phyloP scores from a whole-genome alignment of 2,888 invertebrate genomes.

The Diadromus collaris region DNA sequence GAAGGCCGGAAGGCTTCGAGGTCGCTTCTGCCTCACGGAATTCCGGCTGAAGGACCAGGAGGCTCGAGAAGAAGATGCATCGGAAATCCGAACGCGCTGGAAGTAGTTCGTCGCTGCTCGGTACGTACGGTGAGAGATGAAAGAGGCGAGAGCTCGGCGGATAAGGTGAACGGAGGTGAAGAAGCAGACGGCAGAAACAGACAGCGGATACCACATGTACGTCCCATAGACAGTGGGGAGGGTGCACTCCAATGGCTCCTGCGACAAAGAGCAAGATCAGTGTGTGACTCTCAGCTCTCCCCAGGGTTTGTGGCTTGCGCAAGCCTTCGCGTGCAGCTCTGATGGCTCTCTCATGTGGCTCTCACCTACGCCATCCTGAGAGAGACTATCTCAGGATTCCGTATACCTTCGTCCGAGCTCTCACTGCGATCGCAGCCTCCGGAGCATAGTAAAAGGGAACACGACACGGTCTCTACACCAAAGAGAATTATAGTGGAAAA shows the following conservation, averaged over 20 bases:
- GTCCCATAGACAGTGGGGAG: constrained; percentile 53
- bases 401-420: constrained; percentile 27
- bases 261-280: constrained; percentile 78
- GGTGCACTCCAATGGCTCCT: constrained; percentile 73
- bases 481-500: neutral
- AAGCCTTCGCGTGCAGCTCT: constrained; percentile 53
- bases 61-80: constrained; percentile 44
- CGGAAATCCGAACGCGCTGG: constrained; percentile 41
- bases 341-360: constrained; percentile 69
- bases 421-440: constrained; percentile 34
- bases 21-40: constrained; percentile 41
- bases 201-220: constrained; percentile 19
- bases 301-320: constrained; percentile 65
- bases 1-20: constrained; percentile 54
- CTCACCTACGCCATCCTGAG: constrained; percentile 63
- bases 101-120: constrained; percentile 29
- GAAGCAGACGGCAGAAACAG: constrained; percentile 31
- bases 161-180: constrained; percentile 32
- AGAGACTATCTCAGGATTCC: constrained; percentile 33
- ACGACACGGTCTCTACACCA: neutral
- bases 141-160: constrained; percentile 44
- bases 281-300: constrained; percentile 75
- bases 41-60: constrained; percentile 23
- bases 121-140: constrained; percentile 49
- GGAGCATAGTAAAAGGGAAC: constrained; percentile 11